These are phyloP conservation scores for Balaeniceps rex DNA, from an alignment of 2,113 vertebrate species.

Conservation along the genomic window DNA sequence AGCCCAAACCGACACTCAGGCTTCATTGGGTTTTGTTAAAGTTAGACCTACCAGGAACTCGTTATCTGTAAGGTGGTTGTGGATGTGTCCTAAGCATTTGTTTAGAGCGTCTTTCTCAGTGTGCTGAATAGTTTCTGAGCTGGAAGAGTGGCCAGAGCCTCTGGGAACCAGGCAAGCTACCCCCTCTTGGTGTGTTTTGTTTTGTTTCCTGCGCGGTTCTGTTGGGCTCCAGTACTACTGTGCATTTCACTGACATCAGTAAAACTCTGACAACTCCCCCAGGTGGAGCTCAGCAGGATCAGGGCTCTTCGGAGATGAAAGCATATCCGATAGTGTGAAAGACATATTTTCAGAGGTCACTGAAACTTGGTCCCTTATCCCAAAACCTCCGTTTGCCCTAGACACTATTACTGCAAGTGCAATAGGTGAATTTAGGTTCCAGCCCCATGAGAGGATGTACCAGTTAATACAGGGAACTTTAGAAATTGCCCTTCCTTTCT, in stretches of 20 bases:
- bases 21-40: not conserved
- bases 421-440: not conserved
- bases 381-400: not conserved
- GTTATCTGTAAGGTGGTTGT: not conserved
- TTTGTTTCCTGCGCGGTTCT: not conserved
- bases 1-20: not conserved
- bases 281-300: not conserved
- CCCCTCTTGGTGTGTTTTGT: not conserved
- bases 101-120: not conserved
- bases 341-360: not conserved
- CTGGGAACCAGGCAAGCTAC: not conserved
- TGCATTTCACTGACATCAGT: not conserved
- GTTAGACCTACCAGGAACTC: not conserved
- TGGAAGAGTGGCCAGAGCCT: not conserved
- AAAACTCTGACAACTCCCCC: not conserved
- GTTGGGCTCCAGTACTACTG: not conserved
- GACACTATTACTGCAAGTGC: not conserved
- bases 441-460: not conserved
- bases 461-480: not conserved
- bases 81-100: not conserved
- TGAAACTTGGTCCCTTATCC: not conserved
- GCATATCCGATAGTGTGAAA: fast-evolving
- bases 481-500: conserved; percentile 18
- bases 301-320: not conserved
- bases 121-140: not conserved